Conservation (phyloP, 2,888 invertebrate species). For the Malthinus seriepunctatus region DNA sequence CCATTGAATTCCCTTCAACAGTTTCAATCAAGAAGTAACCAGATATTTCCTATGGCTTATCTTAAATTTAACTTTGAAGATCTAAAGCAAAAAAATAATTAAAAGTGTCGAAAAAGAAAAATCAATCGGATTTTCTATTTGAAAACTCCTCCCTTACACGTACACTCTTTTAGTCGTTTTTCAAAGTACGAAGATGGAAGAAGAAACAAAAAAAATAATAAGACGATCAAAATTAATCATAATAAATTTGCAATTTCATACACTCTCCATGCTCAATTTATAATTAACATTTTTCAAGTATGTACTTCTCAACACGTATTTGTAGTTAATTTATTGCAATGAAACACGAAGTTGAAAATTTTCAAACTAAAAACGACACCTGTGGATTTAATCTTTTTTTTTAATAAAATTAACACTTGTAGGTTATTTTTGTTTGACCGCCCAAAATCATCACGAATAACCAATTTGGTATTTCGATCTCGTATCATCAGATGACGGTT, state of each 20-base stretch:
- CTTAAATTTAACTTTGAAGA: conserved; percentile 18
- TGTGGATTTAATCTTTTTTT: conserved; percentile 2
- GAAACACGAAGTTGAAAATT: conserved; percentile 3
- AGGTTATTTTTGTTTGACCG: too few relatives aligned
- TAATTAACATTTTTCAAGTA: conserved; percentile 4
- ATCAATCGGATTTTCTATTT: too few relatives aligned
- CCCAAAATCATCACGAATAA: too few relatives aligned
- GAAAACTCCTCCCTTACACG: too few relatives aligned
- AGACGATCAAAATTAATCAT: neutral
- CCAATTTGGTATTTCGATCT: too few relatives aligned
- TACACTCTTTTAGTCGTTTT: too few relatives aligned
- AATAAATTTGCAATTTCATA: neutral
- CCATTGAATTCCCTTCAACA: conserved; percentile 30
- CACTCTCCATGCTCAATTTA: neutral
- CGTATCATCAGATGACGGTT: too few relatives aligned
- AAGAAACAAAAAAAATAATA: neutral
- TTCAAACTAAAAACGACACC: neutral
- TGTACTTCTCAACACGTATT: conserved; percentile 5
- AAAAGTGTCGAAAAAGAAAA: neutral
- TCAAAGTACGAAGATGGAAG: neutral
- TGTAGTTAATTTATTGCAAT: conserved; percentile 4
- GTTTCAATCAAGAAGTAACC: conserved; percentile 27
- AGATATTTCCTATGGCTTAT: conserved; percentile 18
- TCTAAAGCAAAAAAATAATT: neutral
- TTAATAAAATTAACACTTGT: too few relatives aligned